Conservation (phyloP, 2,113 vertebrate genomes). For the Propithecus coquereli region DNA sequence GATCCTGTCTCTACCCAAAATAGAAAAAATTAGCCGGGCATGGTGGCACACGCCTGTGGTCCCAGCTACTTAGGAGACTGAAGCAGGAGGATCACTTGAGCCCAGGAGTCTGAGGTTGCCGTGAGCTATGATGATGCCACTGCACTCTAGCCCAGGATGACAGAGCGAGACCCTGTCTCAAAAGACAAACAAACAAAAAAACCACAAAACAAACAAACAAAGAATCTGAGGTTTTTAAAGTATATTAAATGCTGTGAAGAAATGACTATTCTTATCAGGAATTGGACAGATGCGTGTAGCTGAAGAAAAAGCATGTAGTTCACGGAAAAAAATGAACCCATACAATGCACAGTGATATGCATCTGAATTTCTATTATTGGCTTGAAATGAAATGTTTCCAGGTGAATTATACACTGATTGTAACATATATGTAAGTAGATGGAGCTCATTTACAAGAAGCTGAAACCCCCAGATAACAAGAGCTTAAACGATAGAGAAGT, state of each 20-base stretch:
- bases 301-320: background rate
- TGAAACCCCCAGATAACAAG: background rate
- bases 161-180: too few relatives aligned
- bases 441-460: background rate
- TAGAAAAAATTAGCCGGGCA: too few relatives aligned
- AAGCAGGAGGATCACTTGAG: too few relatives aligned
- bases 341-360: fast-evolving
- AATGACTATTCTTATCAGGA: background rate
- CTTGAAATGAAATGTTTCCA: background rate
- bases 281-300: background rate
- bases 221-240: background rate
- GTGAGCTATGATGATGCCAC: too few relatives aligned
- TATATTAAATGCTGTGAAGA: background rate
- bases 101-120: too few relatives aligned
- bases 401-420: background rate
- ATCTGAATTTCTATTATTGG: background rate
- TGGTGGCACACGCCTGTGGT: too few relatives aligned
- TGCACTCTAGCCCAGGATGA: too few relatives aligned
- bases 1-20: too few relatives aligned
- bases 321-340: background rate
- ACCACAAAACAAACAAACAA: too few relatives aligned
- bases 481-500: background rate
- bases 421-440: background rate
- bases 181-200: background rate
- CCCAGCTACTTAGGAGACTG: too few relatives aligned